Conservation (phyloP, 2,797 vertebrate species). For the Malacoctenus gilli region DNA sequence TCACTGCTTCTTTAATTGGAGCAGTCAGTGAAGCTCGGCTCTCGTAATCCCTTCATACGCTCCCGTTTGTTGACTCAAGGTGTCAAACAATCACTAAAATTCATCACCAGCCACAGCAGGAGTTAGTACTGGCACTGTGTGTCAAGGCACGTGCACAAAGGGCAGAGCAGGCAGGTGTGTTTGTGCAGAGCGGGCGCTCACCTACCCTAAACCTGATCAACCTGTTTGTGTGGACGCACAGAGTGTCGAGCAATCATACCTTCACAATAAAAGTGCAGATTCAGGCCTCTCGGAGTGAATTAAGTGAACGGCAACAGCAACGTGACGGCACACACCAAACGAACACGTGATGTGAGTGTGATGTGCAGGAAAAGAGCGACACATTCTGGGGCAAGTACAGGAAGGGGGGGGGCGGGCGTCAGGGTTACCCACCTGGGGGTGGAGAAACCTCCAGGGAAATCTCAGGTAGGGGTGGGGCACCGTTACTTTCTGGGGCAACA, state of each 20-base stretch:
- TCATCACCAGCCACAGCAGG: conserved; percentile 28
- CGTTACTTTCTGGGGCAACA: conserved; percentile 79
- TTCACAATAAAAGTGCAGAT: conserved; percentile 53
- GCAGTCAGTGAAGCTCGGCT: conserved; percentile 45
- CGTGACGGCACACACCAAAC: conserved; percentile 71
- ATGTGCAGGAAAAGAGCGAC: conserved; percentile 54
- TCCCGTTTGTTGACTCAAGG: conserved; percentile 40
- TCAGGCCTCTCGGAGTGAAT: conserved; percentile 58
- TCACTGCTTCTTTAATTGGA: conserved; percentile 9
- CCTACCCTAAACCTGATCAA: conserved; percentile 16
- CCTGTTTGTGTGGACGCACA: conserved; percentile 11
- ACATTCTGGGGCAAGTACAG: conserved; percentile 38
- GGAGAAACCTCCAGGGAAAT: conserved; percentile 82
- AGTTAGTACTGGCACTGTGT: conserved; percentile 42
- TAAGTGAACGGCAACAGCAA: conserved; percentile 21
- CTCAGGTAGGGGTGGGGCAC: conserved; percentile 72
- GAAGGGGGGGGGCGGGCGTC: conserved; percentile 1
- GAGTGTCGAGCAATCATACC: conserved; percentile 40
- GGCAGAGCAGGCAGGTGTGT: conserved; percentile 34
- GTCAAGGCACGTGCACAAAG: conserved; percentile 39
- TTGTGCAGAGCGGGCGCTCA: conserved; percentile 35
- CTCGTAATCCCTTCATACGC: conserved; percentile 37
- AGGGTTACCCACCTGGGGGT: conserved; percentile 82
- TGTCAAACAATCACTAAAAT: conserved; percentile 44
- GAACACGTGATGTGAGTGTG: conserved; percentile 71